phyloP scores from a whole-genome alignment of 1,140 invertebrate species.

The Drosophila athabasca region DNA sequence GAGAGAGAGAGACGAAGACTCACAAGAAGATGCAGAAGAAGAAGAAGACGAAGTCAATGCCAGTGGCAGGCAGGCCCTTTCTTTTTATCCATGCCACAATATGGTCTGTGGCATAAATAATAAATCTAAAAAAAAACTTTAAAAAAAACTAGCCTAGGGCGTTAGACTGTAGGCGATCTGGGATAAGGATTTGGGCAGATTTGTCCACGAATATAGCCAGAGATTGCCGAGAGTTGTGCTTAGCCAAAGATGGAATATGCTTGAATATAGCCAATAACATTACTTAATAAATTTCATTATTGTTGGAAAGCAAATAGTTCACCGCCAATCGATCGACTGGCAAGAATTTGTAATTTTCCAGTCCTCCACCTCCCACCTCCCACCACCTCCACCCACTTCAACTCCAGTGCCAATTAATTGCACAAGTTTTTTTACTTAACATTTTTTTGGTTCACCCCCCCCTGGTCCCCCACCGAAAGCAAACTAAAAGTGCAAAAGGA shows the following conservation, averaged over 20 bases:
- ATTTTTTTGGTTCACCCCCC: conserved; percentile 11
- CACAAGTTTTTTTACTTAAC: conserved; percentile 34
- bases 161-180: conserved; percentile 2
- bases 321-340: background rate
- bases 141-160: conserved; percentile 20
- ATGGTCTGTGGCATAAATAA: conserved; percentile 24
- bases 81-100: background rate
- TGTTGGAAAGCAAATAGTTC: too few relatives aligned
- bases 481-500: conserved; percentile 43
- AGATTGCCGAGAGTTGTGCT: too few relatives aligned
- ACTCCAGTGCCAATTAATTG: conserved; percentile 37
- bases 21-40: conserved; percentile 35
- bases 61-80: conserved; percentile 50
- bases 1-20: conserved; percentile 14
- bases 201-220: too few relatives aligned
- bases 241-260: too few relatives aligned
- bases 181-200: too few relatives aligned
- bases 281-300: too few relatives aligned
- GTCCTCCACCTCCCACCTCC: background rate
- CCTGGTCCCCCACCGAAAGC: conserved; percentile 23
- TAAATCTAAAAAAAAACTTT: conserved; percentile 7
- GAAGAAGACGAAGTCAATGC: conserved; percentile 34
- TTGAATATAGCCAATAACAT: too few relatives aligned
- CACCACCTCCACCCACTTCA: background rate
- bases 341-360: conserved; percentile 5